Base-by-base conservation (phyloP, 2,113 vertebrate genomes). In the Sceloporus undulatus region DNA sequence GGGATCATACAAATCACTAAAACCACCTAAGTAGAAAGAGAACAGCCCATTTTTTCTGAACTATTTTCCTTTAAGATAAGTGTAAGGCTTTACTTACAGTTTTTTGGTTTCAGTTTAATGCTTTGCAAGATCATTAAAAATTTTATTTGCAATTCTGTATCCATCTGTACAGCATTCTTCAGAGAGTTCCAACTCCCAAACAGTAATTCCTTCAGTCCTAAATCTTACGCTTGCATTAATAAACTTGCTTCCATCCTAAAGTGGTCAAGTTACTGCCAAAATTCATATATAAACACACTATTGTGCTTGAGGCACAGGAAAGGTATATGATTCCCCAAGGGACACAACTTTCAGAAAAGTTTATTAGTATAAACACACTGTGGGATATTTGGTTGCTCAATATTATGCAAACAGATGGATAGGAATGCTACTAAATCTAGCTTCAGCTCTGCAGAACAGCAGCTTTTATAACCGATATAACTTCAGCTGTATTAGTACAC, bases 211-310 rank as follows among this genome's bases (percentile, higher is more conserved):
- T 87, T 85, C n/a, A 68, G 29, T 88, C 92, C 48, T 62, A 29
- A 71, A 77, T 88, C 93, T 92, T 88, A 86, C 74, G 94, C 95
- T 92, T 93, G 73, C 84, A 93, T 93, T 93, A 93, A 90, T 82
- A 90, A 62, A 86, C 0, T 7, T 9, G 14, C 76, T 85, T 90
- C 82, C 78, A 83, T 90, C 1, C 62, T 92, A 92, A 90, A 56
- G 56, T 27, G 76, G 87, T 79, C 25, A 91, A 19, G 27, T 89
- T 65, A 78, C 8, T 86, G 71, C 76, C 81, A 93, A 94, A 95
- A 94, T 85, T 90, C 91, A 88, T 78, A 9, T 84, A 52, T 79
- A 82, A 88, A 77, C 1, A 92, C 78, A 81, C 0, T 52, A 52
- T 70, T 82, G 23, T 59, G 75, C 83, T 42, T 9, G 2, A 85